Base-by-base conservation (phyloP, 2,797 vertebrate genomes). In the Astyanax mexicanus region DNA sequence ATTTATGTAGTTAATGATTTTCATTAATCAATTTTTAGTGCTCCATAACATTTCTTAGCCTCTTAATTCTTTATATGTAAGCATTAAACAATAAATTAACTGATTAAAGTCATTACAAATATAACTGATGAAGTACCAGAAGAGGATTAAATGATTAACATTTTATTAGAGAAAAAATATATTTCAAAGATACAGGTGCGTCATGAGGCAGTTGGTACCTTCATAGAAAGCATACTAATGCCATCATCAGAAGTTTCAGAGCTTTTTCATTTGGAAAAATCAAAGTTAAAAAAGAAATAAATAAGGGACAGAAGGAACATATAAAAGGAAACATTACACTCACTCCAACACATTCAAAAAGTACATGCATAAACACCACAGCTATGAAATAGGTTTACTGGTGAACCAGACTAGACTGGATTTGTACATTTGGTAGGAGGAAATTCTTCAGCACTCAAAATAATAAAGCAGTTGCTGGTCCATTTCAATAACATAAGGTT, bases 161-260 rank as follows among this genome's bases (percentile, higher is more conserved):
- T 85, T 90, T 89, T 88, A 91, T 89, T 89, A 83, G 78, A 85
- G 74, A 88, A 61, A 79, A 40, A 42, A 17, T 49, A 32, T 32
- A 32, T 49, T 49, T 12, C 44, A 47, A n/a, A 47, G 8, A 19
- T 8, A 49, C 19, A 49, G 7, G 21, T 32, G 15, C 10, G 15
- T 10, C 6, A 52, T 23, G 52, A 68, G 45, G 69, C 77, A 40
- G 35, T 80, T 76, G 69, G 81, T 84, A 90, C 90, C 88, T 93
- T 93, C 91, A 92, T 84, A 90, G 92, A 93, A 93, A 92, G 91
- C 81, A 88, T 90, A 91, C 72, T 84, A 74, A 74, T 79, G 72
- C 81, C 70, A 57, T 84, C 82, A 83, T 66, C 58, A 23, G 64
- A 51, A 70, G 55, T 35, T 60, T 19, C 54, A 17, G 32, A 79